Evolutionary conservation across 2,888 invertebrate genomes (phyloP).

Genomic region (Ectemnius continuus): DNA sequence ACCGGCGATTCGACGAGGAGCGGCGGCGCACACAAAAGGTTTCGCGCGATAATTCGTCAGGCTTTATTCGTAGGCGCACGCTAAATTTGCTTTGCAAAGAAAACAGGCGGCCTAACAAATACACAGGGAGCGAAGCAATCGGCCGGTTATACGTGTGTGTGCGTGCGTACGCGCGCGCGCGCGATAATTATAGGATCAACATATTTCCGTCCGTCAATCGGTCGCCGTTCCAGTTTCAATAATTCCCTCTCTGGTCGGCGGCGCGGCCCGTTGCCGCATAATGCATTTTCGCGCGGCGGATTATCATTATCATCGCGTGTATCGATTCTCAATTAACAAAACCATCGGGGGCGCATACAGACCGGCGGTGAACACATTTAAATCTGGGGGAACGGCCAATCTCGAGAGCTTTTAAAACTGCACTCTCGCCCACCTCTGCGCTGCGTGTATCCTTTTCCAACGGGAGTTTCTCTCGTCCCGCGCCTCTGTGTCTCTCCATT

Average conservation of each 20-base stretch:
- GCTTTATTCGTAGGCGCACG: too few relatives aligned
- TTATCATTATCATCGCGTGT: slow-evolving; percentile 16
- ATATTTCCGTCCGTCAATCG: slow-evolving; percentile 24
- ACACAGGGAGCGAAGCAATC: too few relatives aligned
- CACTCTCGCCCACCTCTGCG: too few relatives aligned
- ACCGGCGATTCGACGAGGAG: too few relatives aligned
- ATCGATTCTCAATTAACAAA: slow-evolving; percentile 33
- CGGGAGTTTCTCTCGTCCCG: neutral
- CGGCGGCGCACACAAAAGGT: too few relatives aligned
- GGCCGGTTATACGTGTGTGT: neutral
- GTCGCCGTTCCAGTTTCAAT: neutral
- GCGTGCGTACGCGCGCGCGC: slow-evolving; percentile 18
- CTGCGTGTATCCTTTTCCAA: too few relatives aligned
- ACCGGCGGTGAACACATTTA: slow-evolving; percentile 16
- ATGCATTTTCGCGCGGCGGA: slow-evolving; percentile 6
- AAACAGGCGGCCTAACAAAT: too few relatives aligned
- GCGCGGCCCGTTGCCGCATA: neutral
- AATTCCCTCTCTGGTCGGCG: neutral
- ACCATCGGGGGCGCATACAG: slow-evolving; percentile 4
- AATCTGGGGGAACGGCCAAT: slow-evolving; percentile 18
- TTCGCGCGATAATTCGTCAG: too few relatives aligned
- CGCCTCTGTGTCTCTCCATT: neutral
- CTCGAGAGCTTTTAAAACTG: slow-evolving; percentile 18
- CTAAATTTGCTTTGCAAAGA: too few relatives aligned
- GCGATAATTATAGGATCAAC: slow-evolving; percentile 21